Base-by-base conservation (phyloP, 2,888 invertebrate species). In the Metopia argyrocephala region DNA sequence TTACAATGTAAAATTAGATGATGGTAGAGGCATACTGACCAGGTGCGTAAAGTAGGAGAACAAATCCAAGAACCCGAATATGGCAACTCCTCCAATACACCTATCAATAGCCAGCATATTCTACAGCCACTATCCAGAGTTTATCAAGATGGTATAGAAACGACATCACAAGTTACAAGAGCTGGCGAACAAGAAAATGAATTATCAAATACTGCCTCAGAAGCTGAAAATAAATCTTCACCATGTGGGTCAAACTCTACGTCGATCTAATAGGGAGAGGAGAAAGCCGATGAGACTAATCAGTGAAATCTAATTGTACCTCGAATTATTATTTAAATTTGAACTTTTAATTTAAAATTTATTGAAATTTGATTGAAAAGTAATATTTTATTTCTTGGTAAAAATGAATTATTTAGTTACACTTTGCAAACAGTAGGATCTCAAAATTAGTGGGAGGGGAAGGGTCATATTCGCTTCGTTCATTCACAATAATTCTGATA, bases 1-100 rank as follows among this genome's bases (percentile, higher is more conserved):
- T 20, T 59, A 59, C 20, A 59, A 59, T 20, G 20, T 59, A 20
- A 59, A 59, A 20, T 31, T 59, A 31, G 59, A 59, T 59, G 59
- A 59, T 56, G 56, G 56, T 21, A 52, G 21, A 52, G 52, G 25
- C 52, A 23, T 52, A 6, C 23, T 12, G 23, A 52, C 54, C 54
- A 56, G n/a, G 25, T 27, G 54, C 18, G 54, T 56, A 54, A 54
- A 5, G 54, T 54, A 5, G 54, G 54, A 0, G 54, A 56, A 18
- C 12, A 12, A 25, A 23, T 27, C 7, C 12, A 25, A 25, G n/a
- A 25, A 54, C 4, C n/a, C 15, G 3, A 54, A 54, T 25, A 15
- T n/a, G n/a, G n/a, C 25, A 54, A 12, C 54, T 25, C 54, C 25
- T n/a, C 15, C 15, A 54, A 23, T 12, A 25, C 54, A 5, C 12